phyloP scores from a whole-genome alignment of 2,888 invertebrate species.

The Melikaiella ostensackeni region DNA sequence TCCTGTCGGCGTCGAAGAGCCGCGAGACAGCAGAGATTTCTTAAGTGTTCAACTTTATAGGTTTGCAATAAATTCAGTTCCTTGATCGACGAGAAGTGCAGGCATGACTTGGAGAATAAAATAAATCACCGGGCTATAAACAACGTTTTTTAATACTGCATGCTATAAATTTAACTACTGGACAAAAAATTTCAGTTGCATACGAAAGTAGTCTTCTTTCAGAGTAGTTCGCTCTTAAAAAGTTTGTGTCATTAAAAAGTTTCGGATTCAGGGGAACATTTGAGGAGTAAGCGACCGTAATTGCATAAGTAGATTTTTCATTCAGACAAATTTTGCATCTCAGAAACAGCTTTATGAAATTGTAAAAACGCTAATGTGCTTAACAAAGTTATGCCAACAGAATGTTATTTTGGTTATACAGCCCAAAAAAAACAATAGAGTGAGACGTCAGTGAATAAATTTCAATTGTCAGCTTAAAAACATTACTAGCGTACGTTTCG shows the following conservation, averaged over 20 bases:
- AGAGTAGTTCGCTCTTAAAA: background rate
- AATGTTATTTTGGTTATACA: too few species aligned
- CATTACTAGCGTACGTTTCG: too few species aligned
- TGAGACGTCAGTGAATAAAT: too few species aligned
- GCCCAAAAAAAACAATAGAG: too few species aligned
- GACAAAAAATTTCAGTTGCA: background rate
- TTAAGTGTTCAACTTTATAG: conserved; percentile 37
- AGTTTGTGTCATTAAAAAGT: background rate
- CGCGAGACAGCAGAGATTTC: conserved; percentile 38
- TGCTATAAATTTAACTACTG: conserved; percentile 5
- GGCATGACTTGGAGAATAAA: conserved; percentile 23
- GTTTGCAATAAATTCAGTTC: conserved; percentile 34
- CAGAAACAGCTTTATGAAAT: too few species aligned
- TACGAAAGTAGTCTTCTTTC: background rate
- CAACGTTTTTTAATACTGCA: conserved; percentile 13
- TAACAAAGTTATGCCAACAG: too few species aligned
- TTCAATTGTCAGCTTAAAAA: too few species aligned
- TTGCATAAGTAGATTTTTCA: too few species aligned
- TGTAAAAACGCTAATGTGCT: too few species aligned
- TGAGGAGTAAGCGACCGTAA: too few species aligned
- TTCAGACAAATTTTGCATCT: too few species aligned
- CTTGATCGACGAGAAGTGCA: conserved; percentile 37
- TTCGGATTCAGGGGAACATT: background rate
- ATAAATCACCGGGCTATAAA: conserved; percentile 18
- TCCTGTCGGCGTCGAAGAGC: conserved; percentile 36